Percentiles rank a stretch among this genome's conserved stretches.
Evolutionary conservation across 2,797 vertebrate species (phyloP).

Genomic region (Eulemur mongoz): DNA sequence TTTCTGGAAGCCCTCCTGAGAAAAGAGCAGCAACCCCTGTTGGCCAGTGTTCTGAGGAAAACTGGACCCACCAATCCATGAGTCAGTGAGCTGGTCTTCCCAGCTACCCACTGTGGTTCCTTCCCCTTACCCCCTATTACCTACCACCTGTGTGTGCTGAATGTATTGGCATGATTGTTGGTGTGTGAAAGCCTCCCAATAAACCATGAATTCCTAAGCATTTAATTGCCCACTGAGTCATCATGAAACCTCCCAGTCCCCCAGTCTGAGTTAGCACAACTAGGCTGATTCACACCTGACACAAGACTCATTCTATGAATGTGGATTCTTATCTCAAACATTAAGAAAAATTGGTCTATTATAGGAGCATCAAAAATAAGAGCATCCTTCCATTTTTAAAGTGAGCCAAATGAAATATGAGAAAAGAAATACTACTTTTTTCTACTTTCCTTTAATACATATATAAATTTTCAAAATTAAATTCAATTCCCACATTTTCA

Average conservation of each 20-base stretch:
- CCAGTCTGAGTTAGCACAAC: not conserved
- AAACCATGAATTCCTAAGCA: not conserved
- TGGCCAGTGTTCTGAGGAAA: not conserved
- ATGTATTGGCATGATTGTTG: not conserved
- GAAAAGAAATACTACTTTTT: not conserved
- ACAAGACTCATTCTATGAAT: not conserved
- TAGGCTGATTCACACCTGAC: not conserved
- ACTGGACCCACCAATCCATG: not conserved
- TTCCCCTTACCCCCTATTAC: no score
- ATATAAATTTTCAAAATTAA: conserved; percentile 23
- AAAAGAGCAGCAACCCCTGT: not conserved
- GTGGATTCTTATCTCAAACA: not conserved
- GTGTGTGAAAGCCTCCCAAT: not conserved
- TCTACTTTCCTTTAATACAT: conserved; percentile 7
- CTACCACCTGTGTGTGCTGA: not conserved
- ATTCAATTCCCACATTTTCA: not conserved
- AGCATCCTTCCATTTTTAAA: not conserved
- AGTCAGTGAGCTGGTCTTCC: not conserved
- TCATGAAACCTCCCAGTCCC: not conserved
- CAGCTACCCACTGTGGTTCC: not conserved
- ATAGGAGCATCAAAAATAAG: not conserved
- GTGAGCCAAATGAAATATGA: not conserved
- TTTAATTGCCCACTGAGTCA: not conserved
- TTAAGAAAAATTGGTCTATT: not conserved
- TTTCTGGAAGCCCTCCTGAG: not conserved